Base-by-base conservation (phyloP, 2,113 vertebrate species). In the Notothenia coriiceps region DNA sequence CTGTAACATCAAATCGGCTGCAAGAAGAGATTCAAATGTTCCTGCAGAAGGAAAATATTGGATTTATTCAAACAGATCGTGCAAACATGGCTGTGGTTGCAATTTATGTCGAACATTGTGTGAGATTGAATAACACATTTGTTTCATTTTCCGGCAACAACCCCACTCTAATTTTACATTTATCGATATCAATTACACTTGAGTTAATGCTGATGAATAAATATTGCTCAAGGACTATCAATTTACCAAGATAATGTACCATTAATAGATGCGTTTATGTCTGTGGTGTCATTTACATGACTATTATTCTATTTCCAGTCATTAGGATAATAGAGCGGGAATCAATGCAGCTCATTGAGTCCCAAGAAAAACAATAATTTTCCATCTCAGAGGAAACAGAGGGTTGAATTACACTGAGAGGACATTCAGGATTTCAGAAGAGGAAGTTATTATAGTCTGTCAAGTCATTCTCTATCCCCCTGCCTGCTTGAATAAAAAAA, bases 371-470 rank as follows among this genome's bases (percentile, higher is more conserved):
- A 78, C 59, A 88, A 86, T 64, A 0, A 60, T 70, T 83, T 80
- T 79, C 67, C 74, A 81, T 88, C 80, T 84, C 40, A 22, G 70
- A 84, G 85, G 80, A 90, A 86, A 64, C 40, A 60, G 46, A 52
- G 76, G 56, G 33, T 91, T 79, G 77, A 74, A 77, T 90, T 88
- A 87, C 86, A 80, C 13, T 6, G 43, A 81, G 57, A 86, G 55
- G 49, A 83, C 59, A 70, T 86, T 72, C 29, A 82, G 57, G 56
- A 70, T 74, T 80, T 78, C 59, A 71, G 72, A 29, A 61, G 59
- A 88, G 82, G 86, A 90, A 79, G 80, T 86, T 72, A 87, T 86
- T 85, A 88, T 7, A 50, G 77, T 52, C 70, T 33, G 76, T 67
- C 60, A 84, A 77, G 70, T 80, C 29, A 60, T 75, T 85, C 73